A percentile compares a stretch with the other conserved stretches of the same genome.
Conservation (phyloP, 1,140 invertebrate species). For the Carcinoscorpius rotundicauda region DNA sequence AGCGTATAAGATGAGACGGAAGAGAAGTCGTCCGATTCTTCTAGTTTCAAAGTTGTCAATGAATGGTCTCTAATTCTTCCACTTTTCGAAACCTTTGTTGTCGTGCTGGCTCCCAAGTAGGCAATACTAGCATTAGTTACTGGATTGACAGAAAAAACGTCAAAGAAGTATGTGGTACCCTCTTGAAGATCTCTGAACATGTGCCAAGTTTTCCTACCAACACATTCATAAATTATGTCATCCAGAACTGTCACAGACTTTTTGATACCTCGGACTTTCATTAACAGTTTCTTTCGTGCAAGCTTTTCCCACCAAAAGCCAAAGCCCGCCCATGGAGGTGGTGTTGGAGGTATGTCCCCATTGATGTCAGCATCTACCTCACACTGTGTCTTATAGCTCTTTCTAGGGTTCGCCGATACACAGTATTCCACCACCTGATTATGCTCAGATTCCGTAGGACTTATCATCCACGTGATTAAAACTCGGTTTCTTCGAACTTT, state of each 20-base stretch:
- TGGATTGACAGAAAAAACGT: constrained; percentile 30
- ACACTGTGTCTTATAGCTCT: constrained; percentile 28
- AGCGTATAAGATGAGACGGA: not conserved
- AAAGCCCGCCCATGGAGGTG: constrained; percentile 22
- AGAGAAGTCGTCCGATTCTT: constrained; percentile 1
- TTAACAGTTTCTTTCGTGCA: constrained; percentile 13
- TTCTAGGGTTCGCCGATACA: constrained; percentile 24
- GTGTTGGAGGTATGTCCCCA: constrained; percentile 22
- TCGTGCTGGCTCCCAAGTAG: constrained; percentile 26
- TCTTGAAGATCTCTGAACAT: constrained; percentile 25
- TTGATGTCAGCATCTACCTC: constrained; percentile 23
- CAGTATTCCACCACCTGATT: constrained; percentile 27
- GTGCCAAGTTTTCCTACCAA: constrained; percentile 28
- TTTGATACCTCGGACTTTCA: constrained; percentile 5
- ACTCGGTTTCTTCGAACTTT: constrained; percentile 17
- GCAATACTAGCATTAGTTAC: constrained; percentile 24
- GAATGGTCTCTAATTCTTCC: constrained; percentile 8
- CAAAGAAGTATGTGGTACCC: constrained; percentile 29
- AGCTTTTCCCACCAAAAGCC: constrained; percentile 26
- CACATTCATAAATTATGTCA: constrained; percentile 17
- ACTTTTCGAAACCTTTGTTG: constrained; percentile 9
- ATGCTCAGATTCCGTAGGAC: constrained; percentile 9
- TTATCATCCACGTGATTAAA: constrained; percentile 25
- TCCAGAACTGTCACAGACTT: not conserved
- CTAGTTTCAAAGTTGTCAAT: constrained; percentile 10